phyloP scores from a whole-genome alignment of 2,113 vertebrate species.

The Bostrychus sinensis region DNA sequence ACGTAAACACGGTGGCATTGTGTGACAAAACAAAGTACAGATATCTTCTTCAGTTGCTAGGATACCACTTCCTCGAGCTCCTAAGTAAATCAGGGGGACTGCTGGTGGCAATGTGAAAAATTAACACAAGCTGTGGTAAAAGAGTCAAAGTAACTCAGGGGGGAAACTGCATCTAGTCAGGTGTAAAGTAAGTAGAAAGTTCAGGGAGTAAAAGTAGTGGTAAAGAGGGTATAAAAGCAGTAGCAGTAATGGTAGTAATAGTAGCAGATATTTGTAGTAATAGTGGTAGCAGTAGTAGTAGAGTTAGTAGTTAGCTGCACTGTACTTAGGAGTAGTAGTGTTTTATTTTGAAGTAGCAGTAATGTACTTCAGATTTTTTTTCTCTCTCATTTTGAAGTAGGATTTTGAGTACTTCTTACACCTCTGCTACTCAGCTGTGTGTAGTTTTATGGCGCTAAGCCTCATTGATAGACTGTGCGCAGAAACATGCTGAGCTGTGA shows the following conservation, averaged over 20 bases:
- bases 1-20: conserved; percentile 8
- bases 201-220: too few relatives aligned
- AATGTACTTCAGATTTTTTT: background rate
- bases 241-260: too few relatives aligned
- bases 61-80: conserved; percentile 70
- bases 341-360: background rate
- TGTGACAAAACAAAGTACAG: conserved; percentile 47
- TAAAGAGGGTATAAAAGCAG: too few relatives aligned
- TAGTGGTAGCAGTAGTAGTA: too few relatives aligned
- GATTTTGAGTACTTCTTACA: too few relatives aligned
- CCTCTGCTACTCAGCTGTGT: background rate
- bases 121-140: conserved; percentile 59
- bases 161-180: conserved; percentile 13
- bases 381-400: too few relatives aligned
- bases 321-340: background rate
- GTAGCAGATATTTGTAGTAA: too few relatives aligned
- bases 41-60: conserved; percentile 76
- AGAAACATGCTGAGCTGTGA: conserved; percentile 27
- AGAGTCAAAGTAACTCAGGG: conserved; percentile 59
- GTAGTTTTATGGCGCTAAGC: conserved; percentile 9
- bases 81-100: conserved; percentile 70
- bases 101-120: conserved; percentile 67
- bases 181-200: background rate
- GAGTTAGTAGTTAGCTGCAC: too few relatives aligned
- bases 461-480: conserved; percentile 11